These are phyloP conservation scores for Ophion ellenae DNA, from an alignment of 2,888 invertebrate genomes.

Conservation along the genomic window DNA sequence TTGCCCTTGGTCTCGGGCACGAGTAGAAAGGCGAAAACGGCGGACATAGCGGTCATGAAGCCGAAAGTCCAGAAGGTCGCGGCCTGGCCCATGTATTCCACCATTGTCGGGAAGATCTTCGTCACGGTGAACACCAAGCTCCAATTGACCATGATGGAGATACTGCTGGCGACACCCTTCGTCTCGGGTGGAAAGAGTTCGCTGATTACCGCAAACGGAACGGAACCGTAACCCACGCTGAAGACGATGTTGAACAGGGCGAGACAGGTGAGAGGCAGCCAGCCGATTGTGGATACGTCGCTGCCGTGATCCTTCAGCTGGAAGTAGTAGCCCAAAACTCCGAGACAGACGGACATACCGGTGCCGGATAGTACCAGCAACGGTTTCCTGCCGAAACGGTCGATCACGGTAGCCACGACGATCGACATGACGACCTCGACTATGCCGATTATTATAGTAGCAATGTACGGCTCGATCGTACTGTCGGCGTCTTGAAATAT, in stretches of 20 bases:
- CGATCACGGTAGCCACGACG: conserved; percentile 82
- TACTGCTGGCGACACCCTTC: conserved; percentile 80
- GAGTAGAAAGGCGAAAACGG: conserved; percentile 77
- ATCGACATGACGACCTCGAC: conserved; percentile 84
- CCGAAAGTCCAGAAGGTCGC: conserved; percentile 80
- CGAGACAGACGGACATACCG: conserved; percentile 80
- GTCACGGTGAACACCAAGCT: conserved; percentile 81
- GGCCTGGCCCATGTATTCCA: conserved; percentile 73
- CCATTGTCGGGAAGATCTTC: conserved; percentile 77
- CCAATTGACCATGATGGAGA: conserved; percentile 84
- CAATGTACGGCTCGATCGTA: conserved; percentile 80
- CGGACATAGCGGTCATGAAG: conserved; percentile 73
- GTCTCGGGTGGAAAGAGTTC: conserved; percentile 84
- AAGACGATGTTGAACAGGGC: conserved; percentile 83
- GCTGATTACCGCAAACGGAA: conserved; percentile 84
- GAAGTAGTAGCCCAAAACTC: conserved; percentile 81
- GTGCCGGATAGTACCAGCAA: conserved; percentile 85
- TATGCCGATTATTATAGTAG: conserved; percentile 85
- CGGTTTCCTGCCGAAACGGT: conserved; percentile 85
- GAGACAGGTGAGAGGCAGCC: conserved; percentile 83
- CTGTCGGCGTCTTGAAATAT: conserved; percentile 83
- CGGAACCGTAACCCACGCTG: conserved; percentile 84
- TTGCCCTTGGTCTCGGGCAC: conserved; percentile 83
- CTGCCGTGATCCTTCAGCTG: conserved; percentile 74
- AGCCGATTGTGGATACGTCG: conserved; percentile 77